These are phyloP conservation scores for Bambusicola thoracicus DNA, from an alignment of 2,113 vertebrate species.

Conservation along the genomic window DNA sequence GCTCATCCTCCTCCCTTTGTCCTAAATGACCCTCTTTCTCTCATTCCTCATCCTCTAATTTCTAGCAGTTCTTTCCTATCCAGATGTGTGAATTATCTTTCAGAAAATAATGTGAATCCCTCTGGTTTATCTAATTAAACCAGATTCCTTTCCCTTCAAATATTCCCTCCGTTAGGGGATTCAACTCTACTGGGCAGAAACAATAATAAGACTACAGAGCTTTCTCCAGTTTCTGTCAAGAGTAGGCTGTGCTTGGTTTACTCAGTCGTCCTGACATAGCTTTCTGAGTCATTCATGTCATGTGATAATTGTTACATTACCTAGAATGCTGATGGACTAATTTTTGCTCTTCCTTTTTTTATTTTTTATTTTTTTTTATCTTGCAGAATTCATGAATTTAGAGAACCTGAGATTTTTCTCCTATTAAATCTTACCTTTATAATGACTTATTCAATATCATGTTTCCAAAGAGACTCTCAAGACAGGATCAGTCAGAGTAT, in stretches of 20 bases:
- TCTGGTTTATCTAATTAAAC: background rate
- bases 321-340: background rate
- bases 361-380: background rate
- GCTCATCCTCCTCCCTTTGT: background rate
- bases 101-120: background rate
- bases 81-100: background rate
- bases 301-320: background rate
- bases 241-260: background rate
- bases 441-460: background rate
- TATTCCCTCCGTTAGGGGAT: background rate
- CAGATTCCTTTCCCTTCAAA: background rate
- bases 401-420: background rate
- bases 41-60: background rate
- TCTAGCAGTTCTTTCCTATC: background rate
- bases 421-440: background rate
- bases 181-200: background rate
- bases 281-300: background rate
- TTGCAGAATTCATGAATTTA: background rate
- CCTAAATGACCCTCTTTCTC: background rate
- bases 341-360: background rate
- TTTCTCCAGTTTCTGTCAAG: background rate
- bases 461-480: background rate
- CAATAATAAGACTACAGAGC: background rate
- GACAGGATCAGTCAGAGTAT: background rate
- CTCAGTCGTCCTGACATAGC: background rate